phyloP scores from a whole-genome alignment of 2,113 vertebrate genomes.

The Delphinus delphis region DNA sequence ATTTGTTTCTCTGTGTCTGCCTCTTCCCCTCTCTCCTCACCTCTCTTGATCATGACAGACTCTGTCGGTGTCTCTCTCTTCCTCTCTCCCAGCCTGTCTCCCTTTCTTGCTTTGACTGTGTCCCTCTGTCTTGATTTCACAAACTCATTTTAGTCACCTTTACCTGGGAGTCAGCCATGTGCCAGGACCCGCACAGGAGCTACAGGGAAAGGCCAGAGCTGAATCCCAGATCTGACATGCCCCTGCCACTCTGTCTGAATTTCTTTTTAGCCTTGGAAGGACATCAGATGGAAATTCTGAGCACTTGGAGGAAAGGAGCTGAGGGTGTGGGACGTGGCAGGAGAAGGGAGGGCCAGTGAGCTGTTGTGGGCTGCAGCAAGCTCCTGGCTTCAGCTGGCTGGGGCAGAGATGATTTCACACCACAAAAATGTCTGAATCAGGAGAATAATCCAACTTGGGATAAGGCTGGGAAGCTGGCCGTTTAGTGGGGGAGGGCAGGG shows the following conservation, averaged over 20 bases:
- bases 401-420: slow-evolving; percentile 71
- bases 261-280: slow-evolving; percentile 25
- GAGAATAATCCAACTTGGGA: slow-evolving; percentile 55
- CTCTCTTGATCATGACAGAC: background rate
- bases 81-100: background rate
- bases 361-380: background rate
- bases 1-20: background rate
- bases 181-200: background rate
- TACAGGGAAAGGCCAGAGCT: background rate
- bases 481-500: background rate
- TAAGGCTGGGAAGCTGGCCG: background rate
- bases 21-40: background rate
- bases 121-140: background rate
- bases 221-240: too few relatives aligned
- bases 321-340: slow-evolving; percentile 66
- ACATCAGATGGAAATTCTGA: slow-evolving; percentile 42
- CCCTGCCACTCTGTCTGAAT: background rate
- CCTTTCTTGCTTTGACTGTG: background rate
- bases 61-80: background rate
- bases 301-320: background rate
- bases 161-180: background rate
- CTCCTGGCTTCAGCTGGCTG: slow-evolving; percentile 46
- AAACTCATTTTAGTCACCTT: background rate
- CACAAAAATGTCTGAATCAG: slow-evolving; percentile 78
- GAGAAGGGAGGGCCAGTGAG: slow-evolving; percentile 13